Base-by-base conservation (phyloP, 2,888 invertebrate species). In the Caenorhabditis sp. region DNA sequence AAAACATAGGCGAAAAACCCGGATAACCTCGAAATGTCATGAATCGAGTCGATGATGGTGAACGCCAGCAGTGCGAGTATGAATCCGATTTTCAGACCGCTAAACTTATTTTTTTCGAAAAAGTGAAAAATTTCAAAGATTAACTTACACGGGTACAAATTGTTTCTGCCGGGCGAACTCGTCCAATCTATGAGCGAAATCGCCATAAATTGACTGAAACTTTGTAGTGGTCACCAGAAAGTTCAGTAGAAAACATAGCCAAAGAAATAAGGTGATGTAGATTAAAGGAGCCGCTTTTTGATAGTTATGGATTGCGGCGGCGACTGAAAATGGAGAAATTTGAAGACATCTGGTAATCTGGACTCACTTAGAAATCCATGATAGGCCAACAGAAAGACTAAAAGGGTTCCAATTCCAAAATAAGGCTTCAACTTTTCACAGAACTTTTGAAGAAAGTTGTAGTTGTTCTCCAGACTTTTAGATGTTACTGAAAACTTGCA, bases 1-100 rank as follows among this genome's bases (percentile, higher is more conserved):
- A 87, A 87, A 28, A 87, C 75, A 84, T 91, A 90, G 26, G 90
- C 91, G 19, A 85, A 82, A 22, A 91, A 82, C 31, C 91, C 91
- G 12, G 85, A 81, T 10, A 91, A 84, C 26, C 91, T 80, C 8
- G 83, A 73, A 7, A 87, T 82, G 51, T 90, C 87, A 56, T 87
- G 73, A 16, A 74, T 56, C 8, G 87, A 82, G 41, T 86, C 85
- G 1, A 85, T 22, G 0, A 82, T 64, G 22, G 86, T 82, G 66
- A 86, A 87, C 3, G 82, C 80, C 7, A 84, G 35, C 4, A 87
- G 24, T 12, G 58, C 83, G 0, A 84, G n/a, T 12, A 85, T 63
- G n/a, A 86, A 59, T 16, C 79, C 63, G 16, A 82, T 58, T 80
- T 87, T 85, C 22, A 79, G 51, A 63, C 61, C 61, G 64, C 87